Conservation (phyloP, 1,140 invertebrate species). For the Zaprionus nigranus region DNA sequence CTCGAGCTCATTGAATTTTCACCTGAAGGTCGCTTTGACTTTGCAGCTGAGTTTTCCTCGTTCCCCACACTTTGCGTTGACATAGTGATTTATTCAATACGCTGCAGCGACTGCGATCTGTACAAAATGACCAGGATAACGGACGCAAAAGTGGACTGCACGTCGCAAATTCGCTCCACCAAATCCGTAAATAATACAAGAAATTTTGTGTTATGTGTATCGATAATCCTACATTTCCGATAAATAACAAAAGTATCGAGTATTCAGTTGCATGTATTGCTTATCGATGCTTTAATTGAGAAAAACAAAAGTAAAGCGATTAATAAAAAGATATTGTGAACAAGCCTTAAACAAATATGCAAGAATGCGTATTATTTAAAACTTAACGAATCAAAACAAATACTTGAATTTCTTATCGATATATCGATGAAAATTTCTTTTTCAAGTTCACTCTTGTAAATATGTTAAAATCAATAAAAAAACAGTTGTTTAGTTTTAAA, state of each 20-base stretch:
- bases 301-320: too few species aligned
- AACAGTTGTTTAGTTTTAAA: background rate
- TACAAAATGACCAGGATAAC: conserved; percentile 15
- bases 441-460: background rate
- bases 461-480: background rate
- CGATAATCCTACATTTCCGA: conserved; percentile 28
- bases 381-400: background rate
- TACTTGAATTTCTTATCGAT: background rate
- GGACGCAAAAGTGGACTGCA: conserved; percentile 17
- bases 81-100: conserved; percentile 41
- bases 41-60: conserved; percentile 61
- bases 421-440: background rate
- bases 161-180: conserved; percentile 27
- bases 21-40: conserved; percentile 81
- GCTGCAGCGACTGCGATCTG: conserved; percentile 3
- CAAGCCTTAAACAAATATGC: too few species aligned
- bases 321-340: too few species aligned
- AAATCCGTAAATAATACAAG: conserved; percentile 57
- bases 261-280: background rate
- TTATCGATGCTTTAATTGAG: background rate
- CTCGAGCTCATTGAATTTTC: conserved; percentile 40
- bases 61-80: conserved; percentile 62
- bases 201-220: conserved; percentile 48
- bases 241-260: conserved; percentile 15
- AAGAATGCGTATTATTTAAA: background rate